Evolutionary conservation across 2,113 vertebrate species (phyloP).

Genomic region (Pedionomus torquatus): DNA sequence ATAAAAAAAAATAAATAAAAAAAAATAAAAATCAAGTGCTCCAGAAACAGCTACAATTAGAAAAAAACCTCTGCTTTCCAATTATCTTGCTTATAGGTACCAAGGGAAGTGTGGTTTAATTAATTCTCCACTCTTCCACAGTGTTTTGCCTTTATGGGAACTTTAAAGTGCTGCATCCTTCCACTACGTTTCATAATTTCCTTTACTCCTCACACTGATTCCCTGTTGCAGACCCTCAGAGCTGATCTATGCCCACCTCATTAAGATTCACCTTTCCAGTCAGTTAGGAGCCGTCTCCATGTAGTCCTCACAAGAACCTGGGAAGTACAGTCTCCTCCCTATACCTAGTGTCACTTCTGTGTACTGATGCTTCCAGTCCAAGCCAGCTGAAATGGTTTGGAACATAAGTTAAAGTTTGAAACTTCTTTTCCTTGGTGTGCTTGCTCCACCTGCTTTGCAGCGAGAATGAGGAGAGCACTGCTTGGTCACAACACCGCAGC

Average conservation of each 20-base stretch:
- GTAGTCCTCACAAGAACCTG: not conserved
- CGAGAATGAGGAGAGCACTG: not conserved
- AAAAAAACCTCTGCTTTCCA: not conserved
- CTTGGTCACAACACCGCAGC: not conserved
- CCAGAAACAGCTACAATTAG: not conserved
- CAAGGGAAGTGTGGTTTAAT: not conserved
- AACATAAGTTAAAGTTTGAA: not conserved
- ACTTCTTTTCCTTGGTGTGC: not conserved
- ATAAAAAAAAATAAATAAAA: not conserved
- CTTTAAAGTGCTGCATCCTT: not conserved
- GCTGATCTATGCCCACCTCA: not conserved
- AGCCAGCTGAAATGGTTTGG: not conserved
- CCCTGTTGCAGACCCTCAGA: not conserved
- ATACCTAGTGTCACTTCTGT: not conserved
- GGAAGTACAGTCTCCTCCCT: not conserved
- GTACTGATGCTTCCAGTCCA: not conserved
- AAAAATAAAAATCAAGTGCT: not conserved
- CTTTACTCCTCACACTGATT: not conserved
- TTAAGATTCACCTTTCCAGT: not conserved
- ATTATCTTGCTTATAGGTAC: not conserved
- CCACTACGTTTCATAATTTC: not conserved
- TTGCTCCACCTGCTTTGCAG: not conserved
- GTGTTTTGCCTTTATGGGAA: not conserved
- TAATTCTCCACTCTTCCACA: not conserved
- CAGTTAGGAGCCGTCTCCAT: not conserved